Conservation (phyloP, 2,797 vertebrate genomes). For the Pteronotus mesoamericanus region DNA sequence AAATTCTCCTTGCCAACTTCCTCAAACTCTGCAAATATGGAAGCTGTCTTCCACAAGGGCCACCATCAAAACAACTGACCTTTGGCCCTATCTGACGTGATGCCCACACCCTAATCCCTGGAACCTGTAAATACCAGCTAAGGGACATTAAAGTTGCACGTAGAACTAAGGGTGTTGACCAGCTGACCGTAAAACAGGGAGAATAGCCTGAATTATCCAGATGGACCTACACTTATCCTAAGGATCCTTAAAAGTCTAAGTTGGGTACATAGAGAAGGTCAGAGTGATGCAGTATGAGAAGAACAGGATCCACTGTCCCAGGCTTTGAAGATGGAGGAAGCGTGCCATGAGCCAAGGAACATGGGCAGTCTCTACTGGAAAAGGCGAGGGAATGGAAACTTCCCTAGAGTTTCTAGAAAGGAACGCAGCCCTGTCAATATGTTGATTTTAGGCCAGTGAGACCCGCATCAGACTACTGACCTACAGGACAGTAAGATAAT, state of each 20-base stretch:
- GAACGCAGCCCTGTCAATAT: neutral
- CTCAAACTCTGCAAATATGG: conserved; percentile 39
- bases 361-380: neutral
- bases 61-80: neutral
- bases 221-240: neutral
- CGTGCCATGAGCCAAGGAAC: neutral
- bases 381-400: neutral
- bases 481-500: neutral
- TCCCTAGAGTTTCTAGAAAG: neutral
- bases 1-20: conserved; percentile 43
- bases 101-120: neutral
- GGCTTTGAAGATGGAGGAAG: neutral
- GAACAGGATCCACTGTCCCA: neutral
- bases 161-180: neutral
- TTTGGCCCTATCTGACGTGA: neutral
- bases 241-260: neutral
- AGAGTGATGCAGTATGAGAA: neutral
- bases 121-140: neutral
- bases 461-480: neutral
- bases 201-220: neutral
- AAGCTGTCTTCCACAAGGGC: neutral
- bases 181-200: conserved; percentile 10
- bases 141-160: neutral
- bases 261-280: neutral
- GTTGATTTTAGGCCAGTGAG: neutral